Evolutionary conservation across 2,888 invertebrate genomes (phyloP).

Genomic region (Andrena marginata): DNA sequence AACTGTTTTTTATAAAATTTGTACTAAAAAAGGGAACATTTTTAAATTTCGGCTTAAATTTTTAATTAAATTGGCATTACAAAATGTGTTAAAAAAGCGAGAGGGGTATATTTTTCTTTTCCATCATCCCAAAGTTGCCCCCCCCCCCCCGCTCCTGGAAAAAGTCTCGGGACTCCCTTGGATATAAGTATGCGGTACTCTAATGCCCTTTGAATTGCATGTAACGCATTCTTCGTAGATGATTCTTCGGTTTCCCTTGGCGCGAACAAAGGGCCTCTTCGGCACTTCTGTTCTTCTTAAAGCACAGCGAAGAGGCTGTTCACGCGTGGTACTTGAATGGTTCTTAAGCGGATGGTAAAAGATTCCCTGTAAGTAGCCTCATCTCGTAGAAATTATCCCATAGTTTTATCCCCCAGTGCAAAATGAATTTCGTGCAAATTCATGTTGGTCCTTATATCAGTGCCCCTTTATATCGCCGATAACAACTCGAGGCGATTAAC

Average conservation of each 20-base stretch:
- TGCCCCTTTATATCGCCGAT: not conserved
- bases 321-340: slow-evolving; percentile 35
- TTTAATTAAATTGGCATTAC: no score
- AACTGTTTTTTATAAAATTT: no score
- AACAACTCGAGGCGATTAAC: not conserved
- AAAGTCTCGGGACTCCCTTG: no score
- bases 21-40: no score
- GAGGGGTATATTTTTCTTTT: no score
- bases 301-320: slow-evolving; percentile 43
- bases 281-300: slow-evolving; percentile 42
- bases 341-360: slow-evolving; percentile 22
- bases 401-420: not conserved
- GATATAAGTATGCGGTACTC: not conserved
- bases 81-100: no score
- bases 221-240: slow-evolving; percentile 24
- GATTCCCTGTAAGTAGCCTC: slow-evolving; percentile 3
- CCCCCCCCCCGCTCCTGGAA: no score
- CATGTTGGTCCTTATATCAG: not conserved
- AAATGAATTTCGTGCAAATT: not conserved
- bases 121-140: no score
- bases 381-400: not conserved
- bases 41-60: no score
- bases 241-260: slow-evolving; percentile 30
- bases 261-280: slow-evolving; percentile 42
- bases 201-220: slow-evolving; percentile 23